Base-by-base conservation (phyloP, 35 echinoderm and acorn worm species). In the Hemicentrotus pulcherrimus region DNA sequence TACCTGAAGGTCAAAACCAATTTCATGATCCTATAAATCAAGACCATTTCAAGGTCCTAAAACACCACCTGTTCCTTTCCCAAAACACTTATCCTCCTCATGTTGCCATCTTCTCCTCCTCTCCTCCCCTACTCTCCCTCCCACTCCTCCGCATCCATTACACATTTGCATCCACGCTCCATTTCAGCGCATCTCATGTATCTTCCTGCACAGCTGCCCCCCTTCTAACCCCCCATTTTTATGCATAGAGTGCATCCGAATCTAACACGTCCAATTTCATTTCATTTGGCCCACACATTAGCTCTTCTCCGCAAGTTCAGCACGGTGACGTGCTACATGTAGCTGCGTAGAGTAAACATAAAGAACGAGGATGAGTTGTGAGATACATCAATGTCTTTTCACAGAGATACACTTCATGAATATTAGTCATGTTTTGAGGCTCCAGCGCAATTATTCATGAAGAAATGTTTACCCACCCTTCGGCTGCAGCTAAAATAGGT, bases 251-350 rank as follows among this genome's bases (percentile, higher is more conserved):
- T 78, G 65, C 65, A 78, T 78, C 19, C 65, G 65, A 78, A 22
- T 78, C 65, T 78, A 78, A 78, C 65, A 78, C 65, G 65, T 78
- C 65, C 65, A 78, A 78, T 78, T 78, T 78, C 65, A 78, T n/a
- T 78, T 78, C 65, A 78, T 78, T 70, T 78, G 65, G 65, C 65
- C 65, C 65, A n/a, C 65, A 78, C 65, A 78, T 78, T 78, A 78
- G 65, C 65, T 22, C 65, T 78, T 78, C 65, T 78, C 24, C 6
- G 65, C 65, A 6, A 78, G 65, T 78, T 78, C 65, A 78, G 19
- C 65, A 78, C 28, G 19, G 22, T 6, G 61, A 78, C 65, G 65
- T 78, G 19, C 65, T 78, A n/a, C n/a, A n/a, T n/a, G n/a, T n/a
- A 28, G 19, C 28, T 78, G 65, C 6, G 28, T 78, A 78, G 19